Evolutionary conservation across 2,888 invertebrate genomes (phyloP).

Genomic region (Epinotia nisella): DNA sequence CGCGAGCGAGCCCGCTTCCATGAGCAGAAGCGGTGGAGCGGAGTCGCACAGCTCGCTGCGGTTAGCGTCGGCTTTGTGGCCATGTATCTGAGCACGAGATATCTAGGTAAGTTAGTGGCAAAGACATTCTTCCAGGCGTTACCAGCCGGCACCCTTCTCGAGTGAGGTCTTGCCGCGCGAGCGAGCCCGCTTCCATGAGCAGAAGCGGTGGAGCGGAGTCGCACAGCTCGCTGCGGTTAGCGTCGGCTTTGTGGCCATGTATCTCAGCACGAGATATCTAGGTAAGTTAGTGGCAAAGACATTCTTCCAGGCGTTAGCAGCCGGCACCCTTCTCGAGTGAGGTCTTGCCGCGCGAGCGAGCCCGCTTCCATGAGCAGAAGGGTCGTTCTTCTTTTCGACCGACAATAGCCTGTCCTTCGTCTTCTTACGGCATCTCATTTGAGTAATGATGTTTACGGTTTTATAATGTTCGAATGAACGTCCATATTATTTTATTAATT

Average conservation of each 20-base stretch:
- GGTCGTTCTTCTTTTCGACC: no score
- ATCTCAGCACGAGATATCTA: slow-evolving; percentile 85
- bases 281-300: slow-evolving; percentile 63
- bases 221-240: slow-evolving; percentile 86
- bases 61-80: slow-evolving; percentile 85
- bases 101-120: no score
- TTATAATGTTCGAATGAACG: no score
- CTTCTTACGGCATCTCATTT: no score
- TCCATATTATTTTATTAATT: no score
- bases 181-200: slow-evolving; percentile 89
- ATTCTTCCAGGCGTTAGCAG: slow-evolving; percentile 86
- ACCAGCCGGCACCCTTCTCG: slow-evolving; percentile 89
- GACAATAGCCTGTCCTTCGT: no score
- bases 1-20: slow-evolving; percentile 91
- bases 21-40: slow-evolving; percentile 83
- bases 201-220: slow-evolving; percentile 84
- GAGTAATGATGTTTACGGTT: no score
- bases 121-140: slow-evolving; percentile 84
- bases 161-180: slow-evolving; percentile 91
- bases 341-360: slow-evolving; percentile 90
- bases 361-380: slow-evolving; percentile 87
- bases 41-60: slow-evolving; percentile 86
- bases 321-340: slow-evolving; percentile 90
- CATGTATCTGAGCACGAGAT: slow-evolving; percentile 87
- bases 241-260: slow-evolving; percentile 87